Percentiles rank a stretch among this genome's conserved stretches.
Evolutionary conservation across 1,140 invertebrate species (phyloP).

Genomic region (Micrasema minimum): DNA sequence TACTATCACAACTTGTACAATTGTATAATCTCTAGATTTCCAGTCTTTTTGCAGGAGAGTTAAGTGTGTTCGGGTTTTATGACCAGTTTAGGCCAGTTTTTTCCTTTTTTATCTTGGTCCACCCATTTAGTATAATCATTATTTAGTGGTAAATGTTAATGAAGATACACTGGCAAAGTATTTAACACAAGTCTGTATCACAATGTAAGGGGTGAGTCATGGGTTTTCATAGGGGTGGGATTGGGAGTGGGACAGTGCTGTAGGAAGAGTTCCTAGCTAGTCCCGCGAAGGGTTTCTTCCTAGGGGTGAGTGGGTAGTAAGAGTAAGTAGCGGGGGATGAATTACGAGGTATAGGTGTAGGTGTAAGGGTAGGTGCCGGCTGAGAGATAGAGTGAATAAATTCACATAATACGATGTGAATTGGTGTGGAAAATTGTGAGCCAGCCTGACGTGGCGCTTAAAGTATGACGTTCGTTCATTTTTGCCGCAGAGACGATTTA

Average conservation of each 20-base stretch:
- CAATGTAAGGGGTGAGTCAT: slow-evolving; percentile 14
- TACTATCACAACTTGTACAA: no score
- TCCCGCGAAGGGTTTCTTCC: not conserved
- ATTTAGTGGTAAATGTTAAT: no score
- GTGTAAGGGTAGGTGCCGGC: slow-evolving; percentile 34
- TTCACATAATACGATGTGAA: slow-evolving; percentile 51
- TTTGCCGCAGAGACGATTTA: slow-evolving; percentile 38
- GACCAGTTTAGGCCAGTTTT: no score
- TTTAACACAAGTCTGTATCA: no score
- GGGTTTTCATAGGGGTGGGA: not conserved
- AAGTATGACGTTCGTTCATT: slow-evolving; percentile 32
- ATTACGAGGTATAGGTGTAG: slow-evolving; percentile 37
- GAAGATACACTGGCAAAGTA: no score
- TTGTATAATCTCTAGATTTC: no score
- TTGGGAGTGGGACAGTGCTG: not conserved
- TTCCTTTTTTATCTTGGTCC: no score
- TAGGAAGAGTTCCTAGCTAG: slow-evolving; percentile 7
- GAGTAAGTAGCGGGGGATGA: slow-evolving; percentile 17
- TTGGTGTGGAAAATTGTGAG: slow-evolving; percentile 50
- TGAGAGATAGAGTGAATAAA: slow-evolving; percentile 50
- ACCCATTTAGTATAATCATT: no score
- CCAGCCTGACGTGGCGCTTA: slow-evolving; percentile 40
- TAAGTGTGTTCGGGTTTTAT: no score
- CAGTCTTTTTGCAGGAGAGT: no score
- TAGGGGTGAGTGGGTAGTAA: not conserved